phyloP scores from a whole-genome alignment of 2,797 vertebrate genomes.

The Columba guinea region DNA sequence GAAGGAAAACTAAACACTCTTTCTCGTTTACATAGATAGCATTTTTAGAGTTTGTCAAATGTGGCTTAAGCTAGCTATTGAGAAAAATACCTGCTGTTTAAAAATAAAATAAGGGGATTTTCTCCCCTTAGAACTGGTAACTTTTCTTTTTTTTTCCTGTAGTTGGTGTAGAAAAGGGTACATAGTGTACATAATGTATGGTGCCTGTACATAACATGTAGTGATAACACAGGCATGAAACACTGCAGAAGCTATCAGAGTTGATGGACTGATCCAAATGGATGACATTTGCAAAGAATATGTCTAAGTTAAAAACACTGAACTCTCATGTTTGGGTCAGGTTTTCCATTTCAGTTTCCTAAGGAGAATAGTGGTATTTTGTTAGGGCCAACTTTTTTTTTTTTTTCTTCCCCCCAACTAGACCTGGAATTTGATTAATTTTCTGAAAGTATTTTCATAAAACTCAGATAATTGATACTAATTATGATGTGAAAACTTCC shows the following conservation, averaged over 20 bases:
- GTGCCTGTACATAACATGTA: constrained; percentile 11
- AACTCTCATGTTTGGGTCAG: neutral
- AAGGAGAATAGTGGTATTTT: constrained; percentile 42
- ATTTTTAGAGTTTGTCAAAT: constrained; percentile 16
- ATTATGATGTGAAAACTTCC: constrained; percentile 17
- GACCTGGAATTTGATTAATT: neutral
- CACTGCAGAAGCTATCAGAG: constrained; percentile 64
- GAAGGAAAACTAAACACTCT: neutral
- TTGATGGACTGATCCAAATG: constrained; percentile 76
- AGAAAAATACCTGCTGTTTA: constrained; percentile 23
- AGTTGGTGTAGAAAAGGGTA: neutral
- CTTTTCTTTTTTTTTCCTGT: constrained; percentile 57
- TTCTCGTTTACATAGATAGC: neutral
- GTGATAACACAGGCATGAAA: neutral
- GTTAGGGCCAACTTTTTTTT: neutral
- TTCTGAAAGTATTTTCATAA: constrained; percentile 39
- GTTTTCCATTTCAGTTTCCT: constrained; percentile 42
- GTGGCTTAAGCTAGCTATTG: constrained; percentile 11
- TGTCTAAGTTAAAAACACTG: neutral
- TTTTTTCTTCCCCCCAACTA: neutral
- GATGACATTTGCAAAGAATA: constrained; percentile 9
- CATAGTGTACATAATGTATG: neutral
- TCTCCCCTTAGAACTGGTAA: constrained; percentile 5
- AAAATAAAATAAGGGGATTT: neutral
- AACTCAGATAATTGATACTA: constrained; percentile 23